These are phyloP conservation scores for Meteorus cinctellus DNA, from an alignment of 2,888 invertebrate genomes.

Conservation along the genomic window DNA sequence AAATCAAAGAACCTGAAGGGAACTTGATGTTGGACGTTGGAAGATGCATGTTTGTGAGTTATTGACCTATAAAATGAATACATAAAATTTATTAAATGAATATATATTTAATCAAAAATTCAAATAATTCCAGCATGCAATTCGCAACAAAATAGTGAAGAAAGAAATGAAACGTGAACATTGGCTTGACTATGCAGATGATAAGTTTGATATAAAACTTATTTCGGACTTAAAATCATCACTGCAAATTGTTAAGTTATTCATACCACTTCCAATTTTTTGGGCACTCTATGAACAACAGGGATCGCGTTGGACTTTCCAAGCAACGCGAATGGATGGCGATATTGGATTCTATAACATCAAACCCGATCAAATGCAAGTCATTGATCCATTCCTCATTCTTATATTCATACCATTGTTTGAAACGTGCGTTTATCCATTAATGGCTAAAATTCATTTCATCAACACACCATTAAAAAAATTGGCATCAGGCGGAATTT, in stretches of 20 bases:
- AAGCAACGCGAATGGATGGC: slow-evolving; percentile 92
- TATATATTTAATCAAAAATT: neutral
- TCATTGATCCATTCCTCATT: slow-evolving; percentile 90
- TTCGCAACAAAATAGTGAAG: slow-evolving; percentile 71
- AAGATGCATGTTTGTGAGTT: slow-evolving; percentile 85
- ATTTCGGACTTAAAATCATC: slow-evolving; percentile 87
- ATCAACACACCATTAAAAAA: slow-evolving; percentile 88
- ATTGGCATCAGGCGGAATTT: slow-evolving; percentile 89
- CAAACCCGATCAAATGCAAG: slow-evolving; percentile 97
- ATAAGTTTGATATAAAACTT: slow-evolving; percentile 81
- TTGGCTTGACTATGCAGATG: slow-evolving; percentile 94
- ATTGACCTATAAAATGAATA: neutral
- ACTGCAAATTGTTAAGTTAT: slow-evolving; percentile 85
- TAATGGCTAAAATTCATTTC: slow-evolving; percentile 80
- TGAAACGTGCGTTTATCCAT: slow-evolving; percentile 86
- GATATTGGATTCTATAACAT: slow-evolving; percentile 82
- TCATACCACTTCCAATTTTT: slow-evolving; percentile 94
- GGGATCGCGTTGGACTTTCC: slow-evolving; percentile 94
- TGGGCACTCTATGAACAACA: slow-evolving; percentile 98
- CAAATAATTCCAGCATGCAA: slow-evolving; percentile 72
- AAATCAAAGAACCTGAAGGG: slow-evolving; percentile 85
- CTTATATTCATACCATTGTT: slow-evolving; percentile 90
- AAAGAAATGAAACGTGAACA: slow-evolving; percentile 79
- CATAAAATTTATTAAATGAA: no score
- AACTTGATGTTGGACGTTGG: slow-evolving; percentile 87